Evolutionary conservation across 2,113 vertebrate genomes (phyloP), one percentile per base, ranked within the genome.

Genomic region (Catharus fuscescens): DNA sequence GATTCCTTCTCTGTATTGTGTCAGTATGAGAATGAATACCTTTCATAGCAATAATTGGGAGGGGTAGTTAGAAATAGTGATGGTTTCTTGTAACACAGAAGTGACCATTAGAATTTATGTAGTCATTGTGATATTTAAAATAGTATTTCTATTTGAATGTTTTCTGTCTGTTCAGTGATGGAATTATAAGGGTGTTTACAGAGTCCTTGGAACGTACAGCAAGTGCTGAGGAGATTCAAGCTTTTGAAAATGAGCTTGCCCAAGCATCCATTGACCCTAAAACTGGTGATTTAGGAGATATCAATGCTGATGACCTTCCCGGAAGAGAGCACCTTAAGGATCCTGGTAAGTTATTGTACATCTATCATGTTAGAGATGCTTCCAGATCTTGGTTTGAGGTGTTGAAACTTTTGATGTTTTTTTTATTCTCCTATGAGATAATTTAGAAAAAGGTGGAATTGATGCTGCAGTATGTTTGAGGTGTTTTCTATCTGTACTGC

Each of bases 171-270:
- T 96, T 95, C 87, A 99, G 99, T 86, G 99, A 99, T 96, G 99
- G 99, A 67, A 97, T 99, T 93, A 98, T 99, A 93, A 98, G 99
- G 28, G 98, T 99, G 42, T 99, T 99, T 96, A 99, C 99, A 18
- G 98, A 99, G 87, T 98, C 97, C 36, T 97, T 97, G 73, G 98
- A 99, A 42, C 98, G 99, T 48, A 97, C 97, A 93, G 99, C 99
- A 31, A 98, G 97, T 86, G 88, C 97, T 67, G 97, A 99, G 48
- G 99, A 99, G 87, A 97, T 99, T 44, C 98, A 99, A n/a, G 98
- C 99, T 57, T 99, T 99, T 95, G 99, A 99, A 96, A 98, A 98
- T 76, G 99, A 99, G 92, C 98, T 99, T 67, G 98, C 99, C 64
- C 99, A 98, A 96, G 93, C 98, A 88, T 99, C 98, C 15, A 99